A percentile compares a stretch with the other conserved stretches of the same genome.
Conservation (phyloP, 2,113 vertebrate genomes). For the Pteruthius melanotis region DNA sequence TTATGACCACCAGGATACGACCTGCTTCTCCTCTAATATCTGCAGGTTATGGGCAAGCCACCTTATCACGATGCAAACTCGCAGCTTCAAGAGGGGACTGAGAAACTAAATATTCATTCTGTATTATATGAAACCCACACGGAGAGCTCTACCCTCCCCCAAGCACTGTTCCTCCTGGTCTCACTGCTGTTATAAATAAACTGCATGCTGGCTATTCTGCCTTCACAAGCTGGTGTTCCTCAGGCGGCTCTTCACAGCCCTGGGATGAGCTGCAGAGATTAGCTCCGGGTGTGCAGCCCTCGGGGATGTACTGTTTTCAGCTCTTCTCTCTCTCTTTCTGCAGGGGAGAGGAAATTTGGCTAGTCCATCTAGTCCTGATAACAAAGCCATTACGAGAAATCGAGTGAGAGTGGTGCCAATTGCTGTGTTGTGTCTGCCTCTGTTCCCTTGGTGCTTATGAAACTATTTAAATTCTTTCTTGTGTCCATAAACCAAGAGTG, state of each 20-base stretch:
- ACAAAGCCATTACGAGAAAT: background rate
- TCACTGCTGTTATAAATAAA: background rate
- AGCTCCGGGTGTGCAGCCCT: background rate
- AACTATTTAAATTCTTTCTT: background rate
- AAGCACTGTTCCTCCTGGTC: background rate
- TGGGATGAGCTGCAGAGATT: slow-evolving; percentile 12
- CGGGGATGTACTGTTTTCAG: background rate
- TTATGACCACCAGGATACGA: background rate
- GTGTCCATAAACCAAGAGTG: background rate
- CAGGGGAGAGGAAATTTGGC: background rate
- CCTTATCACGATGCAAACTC: background rate
- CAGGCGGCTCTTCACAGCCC: background rate
- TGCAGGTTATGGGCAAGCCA: background rate
- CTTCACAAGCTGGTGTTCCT: background rate
- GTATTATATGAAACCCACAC: background rate
- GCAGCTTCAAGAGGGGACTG: background rate
- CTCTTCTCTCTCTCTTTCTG: background rate
- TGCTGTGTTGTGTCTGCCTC: background rate
- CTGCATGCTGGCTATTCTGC: background rate
- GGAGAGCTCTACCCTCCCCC: background rate
- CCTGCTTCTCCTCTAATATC: background rate
- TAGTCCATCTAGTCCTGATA: slow-evolving; percentile 7
- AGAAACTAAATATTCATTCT: background rate
- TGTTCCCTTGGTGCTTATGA: background rate
- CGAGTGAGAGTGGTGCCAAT: background rate